Evolutionary conservation across 2,113 vertebrate species (phyloP).

Genomic region (Ciconia boyciana): DNA sequence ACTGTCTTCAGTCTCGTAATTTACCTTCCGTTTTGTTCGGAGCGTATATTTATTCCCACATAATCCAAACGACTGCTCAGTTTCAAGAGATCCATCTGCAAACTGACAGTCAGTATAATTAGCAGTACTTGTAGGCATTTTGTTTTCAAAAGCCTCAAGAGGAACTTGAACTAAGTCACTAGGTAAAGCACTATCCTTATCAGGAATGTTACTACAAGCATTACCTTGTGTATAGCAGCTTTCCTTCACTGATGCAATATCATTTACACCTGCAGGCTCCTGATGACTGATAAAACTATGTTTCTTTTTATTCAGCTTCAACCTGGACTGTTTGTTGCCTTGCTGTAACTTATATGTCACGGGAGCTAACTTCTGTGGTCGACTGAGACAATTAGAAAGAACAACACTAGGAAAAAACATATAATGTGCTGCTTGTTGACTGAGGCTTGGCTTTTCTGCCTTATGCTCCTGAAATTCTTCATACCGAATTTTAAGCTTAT

Average conservation of each 20-base stretch:
- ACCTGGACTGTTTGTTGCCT: slow-evolving; percentile 79
- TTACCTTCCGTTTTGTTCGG: slow-evolving; percentile 90
- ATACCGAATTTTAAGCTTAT: slow-evolving; percentile 94
- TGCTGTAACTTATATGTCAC: slow-evolving; percentile 79
- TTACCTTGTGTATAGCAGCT: slow-evolving; percentile 70
- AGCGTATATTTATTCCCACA: slow-evolving; percentile 94
- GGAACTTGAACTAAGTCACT: slow-evolving; percentile 72
- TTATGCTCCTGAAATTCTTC: slow-evolving; percentile 98
- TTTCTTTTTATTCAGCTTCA: slow-evolving; percentile 87
- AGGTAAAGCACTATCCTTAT: slow-evolving; percentile 65
- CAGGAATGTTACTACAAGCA: slow-evolving; percentile 68
- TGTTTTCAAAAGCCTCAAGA: slow-evolving; percentile 73
- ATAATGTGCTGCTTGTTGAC: slow-evolving; percentile 96
- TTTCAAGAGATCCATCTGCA: slow-evolving; percentile 73
- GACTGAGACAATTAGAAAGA: slow-evolving; percentile 94
- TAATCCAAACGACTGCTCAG: slow-evolving; percentile 80
- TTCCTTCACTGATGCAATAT: slow-evolving; percentile 68
- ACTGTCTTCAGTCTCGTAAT: slow-evolving; percentile 84
- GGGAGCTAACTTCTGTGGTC: slow-evolving; percentile 83
- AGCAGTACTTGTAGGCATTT: slow-evolving; percentile 66
- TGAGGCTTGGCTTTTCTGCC: slow-evolving; percentile 87
- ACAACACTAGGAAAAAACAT: slow-evolving; percentile 98
- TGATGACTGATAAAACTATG: slow-evolving; percentile 66
- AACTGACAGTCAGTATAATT: slow-evolving; percentile 72
- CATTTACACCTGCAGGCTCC: slow-evolving; percentile 56